A percentile compares a stretch with the other conserved stretches of the same genome.
phyloP scores from a whole-genome alignment of 1,140 invertebrate genomes.

The Drosophila bocqueti region DNA sequence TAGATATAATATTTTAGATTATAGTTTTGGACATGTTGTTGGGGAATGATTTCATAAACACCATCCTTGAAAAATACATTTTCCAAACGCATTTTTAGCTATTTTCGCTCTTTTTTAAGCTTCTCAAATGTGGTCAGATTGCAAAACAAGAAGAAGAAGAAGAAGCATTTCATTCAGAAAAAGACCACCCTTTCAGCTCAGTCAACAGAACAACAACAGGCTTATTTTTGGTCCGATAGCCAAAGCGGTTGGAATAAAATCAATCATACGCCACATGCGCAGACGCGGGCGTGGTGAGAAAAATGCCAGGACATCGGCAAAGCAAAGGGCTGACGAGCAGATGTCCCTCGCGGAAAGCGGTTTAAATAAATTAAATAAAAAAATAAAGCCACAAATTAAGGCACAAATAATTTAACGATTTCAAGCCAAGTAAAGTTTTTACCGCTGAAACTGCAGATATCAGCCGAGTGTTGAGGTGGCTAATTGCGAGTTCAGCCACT shows the following conservation, averaged over 20 bases:
- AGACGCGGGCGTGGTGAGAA: constrained; percentile 49
- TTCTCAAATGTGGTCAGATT: constrained; percentile 16
- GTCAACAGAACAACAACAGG: constrained; percentile 37
- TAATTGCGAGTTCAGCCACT: constrained; percentile 42
- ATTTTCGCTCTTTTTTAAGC: background rate
- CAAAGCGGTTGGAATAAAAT: constrained; percentile 46
- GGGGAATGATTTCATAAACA: background rate
- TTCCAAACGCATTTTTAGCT: background rate
- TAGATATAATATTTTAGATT: background rate
- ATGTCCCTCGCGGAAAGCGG: constrained; percentile 24
- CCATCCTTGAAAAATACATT: background rate
- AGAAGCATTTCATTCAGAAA: constrained; percentile 24
- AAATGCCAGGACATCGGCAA: constrained; percentile 40
- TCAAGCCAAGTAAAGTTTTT: background rate
- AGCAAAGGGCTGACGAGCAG: constrained; percentile 22
- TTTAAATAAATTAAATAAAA: constrained; percentile 17
- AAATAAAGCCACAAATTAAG: constrained; percentile 5
- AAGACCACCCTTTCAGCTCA: background rate
- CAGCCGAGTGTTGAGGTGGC: constrained; percentile 4
- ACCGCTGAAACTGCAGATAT: background rate
- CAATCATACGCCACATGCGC: constrained; percentile 76
- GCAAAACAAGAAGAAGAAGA: constrained; percentile 14
- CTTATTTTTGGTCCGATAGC: constrained; percentile 9
- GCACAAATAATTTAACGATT: constrained; percentile 5
- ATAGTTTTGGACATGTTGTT: background rate